phyloP scores from a whole-genome alignment of 2,797 vertebrate species.

The Bradypodion ventrale region DNA sequence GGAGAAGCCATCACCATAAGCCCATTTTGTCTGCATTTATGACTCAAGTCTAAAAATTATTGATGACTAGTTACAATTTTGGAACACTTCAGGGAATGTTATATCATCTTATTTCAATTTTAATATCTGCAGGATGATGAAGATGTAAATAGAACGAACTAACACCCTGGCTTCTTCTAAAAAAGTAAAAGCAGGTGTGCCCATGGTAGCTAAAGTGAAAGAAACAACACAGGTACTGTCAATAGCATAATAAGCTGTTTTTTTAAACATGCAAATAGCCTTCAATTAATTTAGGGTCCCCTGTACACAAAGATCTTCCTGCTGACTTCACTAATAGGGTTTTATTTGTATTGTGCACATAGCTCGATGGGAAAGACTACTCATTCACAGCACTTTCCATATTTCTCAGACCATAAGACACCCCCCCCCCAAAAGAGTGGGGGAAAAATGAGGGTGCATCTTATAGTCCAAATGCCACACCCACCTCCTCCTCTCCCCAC shows the following conservation, averaged over 20 bases:
- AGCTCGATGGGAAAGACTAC: background rate
- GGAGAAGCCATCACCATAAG: background rate
- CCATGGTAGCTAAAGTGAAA: constrained; percentile 10
- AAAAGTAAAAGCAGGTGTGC: constrained; percentile 2
- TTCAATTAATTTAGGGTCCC: background rate
- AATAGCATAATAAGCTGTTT: background rate
- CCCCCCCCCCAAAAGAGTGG: too few species aligned
- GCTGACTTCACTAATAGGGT: background rate
- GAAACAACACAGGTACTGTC: background rate
- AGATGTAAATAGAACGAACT: constrained; percentile 35
- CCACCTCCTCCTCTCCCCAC: too few species aligned
- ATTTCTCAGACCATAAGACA: too few species aligned
- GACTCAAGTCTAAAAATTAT: constrained; percentile 19
- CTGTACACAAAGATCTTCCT: background rate
- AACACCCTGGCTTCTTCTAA: background rate
- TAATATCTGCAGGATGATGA: constrained; percentile 34
- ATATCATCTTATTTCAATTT: constrained; percentile 1
- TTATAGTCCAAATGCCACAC: too few species aligned
- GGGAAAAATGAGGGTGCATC: too few species aligned
- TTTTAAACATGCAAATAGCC: background rate
- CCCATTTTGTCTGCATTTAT: constrained; percentile 25
- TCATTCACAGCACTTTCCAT: background rate
- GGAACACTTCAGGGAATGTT: constrained; percentile 13
- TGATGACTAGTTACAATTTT: constrained; percentile 39
- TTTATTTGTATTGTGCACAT: background rate